Base-by-base conservation (phyloP, 1,140 invertebrate species). In the Camponotus vicinus region DNA sequence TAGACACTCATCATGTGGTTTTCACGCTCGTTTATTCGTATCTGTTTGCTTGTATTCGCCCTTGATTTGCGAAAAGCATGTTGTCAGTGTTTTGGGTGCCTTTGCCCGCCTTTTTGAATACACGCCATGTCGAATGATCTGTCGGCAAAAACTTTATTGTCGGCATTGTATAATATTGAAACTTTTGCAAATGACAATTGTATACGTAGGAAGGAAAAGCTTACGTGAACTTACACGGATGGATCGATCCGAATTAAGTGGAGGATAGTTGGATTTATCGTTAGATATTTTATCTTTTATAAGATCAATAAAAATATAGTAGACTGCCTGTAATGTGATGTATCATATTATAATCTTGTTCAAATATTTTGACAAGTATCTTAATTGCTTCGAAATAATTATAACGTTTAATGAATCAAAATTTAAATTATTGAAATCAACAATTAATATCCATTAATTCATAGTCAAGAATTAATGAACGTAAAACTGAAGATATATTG, bases 21-120 rank as follows among this genome's bases (percentile, higher is more conserved):
- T 88, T n/a, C 71, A 77, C 86, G 79, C 52, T 86, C 63, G 73
- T 59, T 87, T 63, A 88, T 88, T 86, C 83, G 69, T 37, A 64
- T 85, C 84, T 83, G n/a, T 85, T 27, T 69, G 52, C 61, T 52
- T 80, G 21, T 70, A 75, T 86, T 79, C 66, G 64, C 55, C 63
- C 77, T 79, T 45, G 42, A 59, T 32, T 71, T 57, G 37, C 64
- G 84, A 49, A 88, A 63, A 83, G 42, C 69, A 45, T 13, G 40
- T 83, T 32, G 87, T 88, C 89, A 70, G 82, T 83, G 89, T 87
- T 88, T 90, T 88, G 63, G 89, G 90, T 90, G 89, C 90, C 87
- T 91, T 91, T 75, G 71, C 77, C 89, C 85, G 42, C 55, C 21
- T 73, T 63, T 49, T 63, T 49, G n/a, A 55, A 83, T 73, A 75